Evolutionary conservation across 2,113 vertebrate genomes (phyloP), one percentile per base, ranked within the genome.

Genomic region (Dasypus novemcinctus): DNA sequence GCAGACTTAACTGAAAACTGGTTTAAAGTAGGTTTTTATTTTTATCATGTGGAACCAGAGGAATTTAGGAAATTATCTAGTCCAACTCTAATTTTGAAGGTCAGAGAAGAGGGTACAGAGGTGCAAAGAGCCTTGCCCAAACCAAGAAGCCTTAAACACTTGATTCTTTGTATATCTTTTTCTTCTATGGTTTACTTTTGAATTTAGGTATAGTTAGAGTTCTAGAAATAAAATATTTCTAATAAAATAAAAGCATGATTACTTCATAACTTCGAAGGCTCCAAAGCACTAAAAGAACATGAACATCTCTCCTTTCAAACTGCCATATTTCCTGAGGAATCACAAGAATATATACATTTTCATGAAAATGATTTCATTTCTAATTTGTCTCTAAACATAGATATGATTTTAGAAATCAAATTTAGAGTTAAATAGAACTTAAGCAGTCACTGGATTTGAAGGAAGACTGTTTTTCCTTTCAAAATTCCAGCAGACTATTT

Each of bases 201-300:
- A 54, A 79, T n/a, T 1, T 57, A 71, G 52, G 7, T 41, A 2
- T 59, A 5, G 0, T 61, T 92, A 31, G 66, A 91, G 8, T 80
- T 7, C 23, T 90, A 15, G 25, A 96, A 90, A 93, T 92, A 78
- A 93, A 87, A 85, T 59, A 52, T 59, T 86, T 95, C 29, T 91
- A 14, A 75, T 64, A 15, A 81, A 69, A 69, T 91, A 66, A 79
- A 86, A 81, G 27, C 29, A 18, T 87, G 52, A 66, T 63, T 86
- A 76, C 10, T 74, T 87, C 43, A 69, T 96, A 38, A 3, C 33
- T 96, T 84, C 82, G 43, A 38, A 82, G 6, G 81, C 38, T 68
- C 25, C 54, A 81, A 76, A 82, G 23, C 38, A 68, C 54, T 74
- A 74, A 64, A 5, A 59, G 84, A 41, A 93, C 31, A 25, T 69